Conservation (phyloP, 1,140 invertebrate species). For the Glossosoma conforme region DNA sequence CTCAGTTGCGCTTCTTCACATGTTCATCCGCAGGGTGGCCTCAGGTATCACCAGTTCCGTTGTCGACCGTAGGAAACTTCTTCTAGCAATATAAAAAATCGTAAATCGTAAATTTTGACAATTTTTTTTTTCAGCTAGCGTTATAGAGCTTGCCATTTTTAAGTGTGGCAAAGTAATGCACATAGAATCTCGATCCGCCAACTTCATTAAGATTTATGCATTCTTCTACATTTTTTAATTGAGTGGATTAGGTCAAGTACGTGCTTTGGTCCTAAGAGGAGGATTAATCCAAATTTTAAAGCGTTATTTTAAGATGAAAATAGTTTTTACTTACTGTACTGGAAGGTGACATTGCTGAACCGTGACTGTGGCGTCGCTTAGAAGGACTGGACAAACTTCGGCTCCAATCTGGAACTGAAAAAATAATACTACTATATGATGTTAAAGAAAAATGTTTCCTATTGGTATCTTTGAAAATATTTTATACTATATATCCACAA, state of each 20-base stretch:
- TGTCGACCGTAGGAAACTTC: too few species aligned
- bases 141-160: neutral
- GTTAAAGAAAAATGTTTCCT: too few species aligned
- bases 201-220: neutral
- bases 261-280: too few species aligned
- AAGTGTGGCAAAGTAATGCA: neutral
- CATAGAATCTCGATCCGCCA: neutral
- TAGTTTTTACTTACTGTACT: constrained; percentile 8
- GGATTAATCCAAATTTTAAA: neutral
- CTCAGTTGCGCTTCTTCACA: too few species aligned
- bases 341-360: constrained; percentile 16
- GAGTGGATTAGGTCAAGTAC: too few species aligned
- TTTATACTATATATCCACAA: neutral
- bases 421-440: neutral
- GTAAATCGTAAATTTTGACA: too few species aligned
- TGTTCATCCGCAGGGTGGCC: too few species aligned
- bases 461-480: neutral
- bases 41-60: too few species aligned
- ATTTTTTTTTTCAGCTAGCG: too few species aligned
- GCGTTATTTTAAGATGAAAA: neutral
- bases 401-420: constrained; percentile 12
- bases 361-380: constrained; percentile 27
- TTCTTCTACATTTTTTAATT: neutral
- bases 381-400: constrained; percentile 27
- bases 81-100: too few species aligned